Base-by-base conservation (phyloP, 2,113 vertebrate species). In the Notothenia rossii region DNA sequence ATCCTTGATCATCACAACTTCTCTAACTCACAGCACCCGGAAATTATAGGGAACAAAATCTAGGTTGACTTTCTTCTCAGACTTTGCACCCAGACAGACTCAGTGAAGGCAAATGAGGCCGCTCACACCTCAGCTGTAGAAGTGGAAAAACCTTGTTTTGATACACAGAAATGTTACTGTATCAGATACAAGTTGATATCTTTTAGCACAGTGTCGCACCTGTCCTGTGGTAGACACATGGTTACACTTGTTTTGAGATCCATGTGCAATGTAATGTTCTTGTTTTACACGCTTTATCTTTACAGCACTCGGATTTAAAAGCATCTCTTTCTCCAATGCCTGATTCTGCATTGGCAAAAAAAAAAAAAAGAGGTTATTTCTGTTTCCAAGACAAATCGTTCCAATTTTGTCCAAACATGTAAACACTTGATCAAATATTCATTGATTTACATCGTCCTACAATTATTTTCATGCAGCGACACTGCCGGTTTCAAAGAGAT, bases 11-110 rank as follows among this genome's bases (percentile, higher is more conserved):
- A 40, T 40, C 29, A 20, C 10, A 9, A 55, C 50, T 20, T 53
- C 25, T 68, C 71, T 59, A 7, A 40, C 36, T 75, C 50, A 53
- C 9, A 56, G 71, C 46, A 40, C 10, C n/a, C 58, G 75, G 18
- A 62, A 70, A 60, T 25, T 60, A n/a, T n/a, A 72, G 65, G 5
- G 65, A 65, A 20, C 77, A 48, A 15, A 72, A 49, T 65, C 48
- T 66, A 56, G 56, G 66, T 69, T 88, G 69, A 60, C 61, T 64
- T 64, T 82, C 74, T 77, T 82, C 60, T 79, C 75, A 86, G 54
- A 81, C 65, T 72, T 66, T 50, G 60, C 40, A 62, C 63, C 36
- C 36, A 77, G 61, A 71, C 17, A 4, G 36, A 46, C 45, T 46
- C 22, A 13, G 54, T 53, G 76, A 77, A 77, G 71, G 72, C 62